Evolutionary conservation across 2,113 vertebrate genomes (phyloP).

Genomic region (Microtus montanus): DNA sequence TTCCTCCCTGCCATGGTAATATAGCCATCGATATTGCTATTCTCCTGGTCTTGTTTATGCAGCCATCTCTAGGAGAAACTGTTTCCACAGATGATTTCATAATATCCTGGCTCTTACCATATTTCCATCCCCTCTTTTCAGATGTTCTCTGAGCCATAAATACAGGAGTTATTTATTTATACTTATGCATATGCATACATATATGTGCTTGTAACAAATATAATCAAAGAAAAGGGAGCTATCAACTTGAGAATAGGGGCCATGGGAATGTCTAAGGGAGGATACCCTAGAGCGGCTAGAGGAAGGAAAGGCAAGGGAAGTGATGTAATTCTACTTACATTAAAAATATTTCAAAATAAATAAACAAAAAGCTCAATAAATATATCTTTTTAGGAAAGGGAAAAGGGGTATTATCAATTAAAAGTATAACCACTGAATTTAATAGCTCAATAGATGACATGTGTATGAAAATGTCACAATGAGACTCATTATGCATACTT

Average conservation of each 20-base stretch:
- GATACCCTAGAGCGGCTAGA: background rate
- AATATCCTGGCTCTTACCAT: background rate
- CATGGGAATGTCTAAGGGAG: background rate
- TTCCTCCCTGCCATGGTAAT: background rate
- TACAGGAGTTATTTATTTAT: background rate
- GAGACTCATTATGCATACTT: background rate
- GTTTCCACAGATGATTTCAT: background rate
- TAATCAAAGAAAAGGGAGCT: background rate
- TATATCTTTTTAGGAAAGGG: background rate
- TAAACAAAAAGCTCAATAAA: background rate
- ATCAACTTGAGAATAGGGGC: too few relatives aligned
- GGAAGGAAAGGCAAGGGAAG: background rate
- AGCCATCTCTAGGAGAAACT: background rate
- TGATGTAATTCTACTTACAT: background rate
- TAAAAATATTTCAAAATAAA: background rate
- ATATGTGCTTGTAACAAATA: background rate
- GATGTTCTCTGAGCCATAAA: background rate
- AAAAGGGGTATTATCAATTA: background rate
- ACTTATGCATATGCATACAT: background rate
- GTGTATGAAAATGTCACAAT: background rate
- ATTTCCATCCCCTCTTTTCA: background rate
- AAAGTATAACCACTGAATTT: conserved; percentile 33
- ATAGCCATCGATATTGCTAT: too few relatives aligned
- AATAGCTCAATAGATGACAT: background rate
- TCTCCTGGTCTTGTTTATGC: too few relatives aligned